Conservation (phyloP, 2,113 vertebrate genomes). For the Tyrannus savana region DNA sequence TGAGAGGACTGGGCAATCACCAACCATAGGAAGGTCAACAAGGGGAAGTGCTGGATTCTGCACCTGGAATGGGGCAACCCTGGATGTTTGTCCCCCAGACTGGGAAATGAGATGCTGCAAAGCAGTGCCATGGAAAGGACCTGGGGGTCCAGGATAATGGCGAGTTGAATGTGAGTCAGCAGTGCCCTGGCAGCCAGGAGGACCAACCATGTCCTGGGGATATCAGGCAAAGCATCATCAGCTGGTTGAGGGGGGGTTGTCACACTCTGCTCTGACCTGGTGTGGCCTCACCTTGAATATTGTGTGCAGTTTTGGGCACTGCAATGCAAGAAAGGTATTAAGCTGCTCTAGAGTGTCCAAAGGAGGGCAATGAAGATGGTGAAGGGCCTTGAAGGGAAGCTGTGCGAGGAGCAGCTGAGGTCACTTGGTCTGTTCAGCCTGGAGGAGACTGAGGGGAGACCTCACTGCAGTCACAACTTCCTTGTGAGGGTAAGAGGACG, state of each 20-base stretch:
- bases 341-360: not conserved
- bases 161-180: not conserved
- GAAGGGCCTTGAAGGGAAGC: not conserved
- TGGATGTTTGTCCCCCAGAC: not conserved
- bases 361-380: too few species aligned
- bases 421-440: not conserved
- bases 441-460: not conserved
- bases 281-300: not conserved
- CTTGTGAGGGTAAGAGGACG: not conserved
- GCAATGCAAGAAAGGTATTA: not conserved
- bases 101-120: not conserved
- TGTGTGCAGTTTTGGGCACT: not conserved
- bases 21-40: not conserved
- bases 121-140: not conserved
- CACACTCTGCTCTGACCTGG: not conserved
- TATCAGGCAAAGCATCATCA: not conserved
- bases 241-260: not conserved
- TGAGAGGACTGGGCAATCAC: not conserved
- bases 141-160: not conserved
- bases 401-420: fast-evolving
- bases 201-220: not conserved
- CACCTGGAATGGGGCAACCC: not conserved
- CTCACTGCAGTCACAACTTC: not conserved
- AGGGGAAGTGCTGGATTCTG: not conserved
- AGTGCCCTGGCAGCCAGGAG: not conserved